These are phyloP conservation scores for Enteromius argenteus DNA, from an alignment of 2,797 vertebrate genomes.

Conservation along the genomic window DNA sequence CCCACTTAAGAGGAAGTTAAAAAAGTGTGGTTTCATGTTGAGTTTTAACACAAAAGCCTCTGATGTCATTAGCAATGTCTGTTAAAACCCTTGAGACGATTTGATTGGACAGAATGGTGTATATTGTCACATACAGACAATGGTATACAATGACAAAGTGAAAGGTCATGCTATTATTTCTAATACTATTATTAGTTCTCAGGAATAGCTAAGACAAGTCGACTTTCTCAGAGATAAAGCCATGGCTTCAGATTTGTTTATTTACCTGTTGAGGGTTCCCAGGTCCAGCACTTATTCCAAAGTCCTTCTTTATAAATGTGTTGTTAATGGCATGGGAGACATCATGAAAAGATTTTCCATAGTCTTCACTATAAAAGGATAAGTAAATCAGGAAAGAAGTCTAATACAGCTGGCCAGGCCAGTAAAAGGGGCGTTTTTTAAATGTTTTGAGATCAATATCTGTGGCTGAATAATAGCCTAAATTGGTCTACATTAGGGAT, in stretches of 20 bases:
- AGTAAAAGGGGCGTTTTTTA: not conserved
- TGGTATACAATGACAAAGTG: not conserved
- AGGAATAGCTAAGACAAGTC: not conserved
- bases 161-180: not conserved
- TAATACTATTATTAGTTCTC: not conserved
- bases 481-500: not conserved
- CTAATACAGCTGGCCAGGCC: not conserved
- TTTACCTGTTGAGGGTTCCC: conserved; percentile 76
- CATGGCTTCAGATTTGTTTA: conserved; percentile 22
- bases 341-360: conserved; percentile 83
- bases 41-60: not conserved
- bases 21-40: not conserved
- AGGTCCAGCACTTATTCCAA: conserved; percentile 82
- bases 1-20: not conserved
- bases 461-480: not conserved
- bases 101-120: conserved; percentile 16
- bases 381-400: conserved; percentile 18
- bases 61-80: not conserved
- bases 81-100: not conserved
- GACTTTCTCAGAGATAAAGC: not conserved
- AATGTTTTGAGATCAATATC: not conserved
- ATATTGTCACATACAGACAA: not conserved
- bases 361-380: conserved; percentile 75
- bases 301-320: conserved; percentile 82
- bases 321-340: conserved; percentile 80